Percentiles rank a stretch among this genome's conserved stretches.
Conservation (phyloP, 2,113 vertebrate genomes). For the Nyctereutes procyonoides region DNA sequence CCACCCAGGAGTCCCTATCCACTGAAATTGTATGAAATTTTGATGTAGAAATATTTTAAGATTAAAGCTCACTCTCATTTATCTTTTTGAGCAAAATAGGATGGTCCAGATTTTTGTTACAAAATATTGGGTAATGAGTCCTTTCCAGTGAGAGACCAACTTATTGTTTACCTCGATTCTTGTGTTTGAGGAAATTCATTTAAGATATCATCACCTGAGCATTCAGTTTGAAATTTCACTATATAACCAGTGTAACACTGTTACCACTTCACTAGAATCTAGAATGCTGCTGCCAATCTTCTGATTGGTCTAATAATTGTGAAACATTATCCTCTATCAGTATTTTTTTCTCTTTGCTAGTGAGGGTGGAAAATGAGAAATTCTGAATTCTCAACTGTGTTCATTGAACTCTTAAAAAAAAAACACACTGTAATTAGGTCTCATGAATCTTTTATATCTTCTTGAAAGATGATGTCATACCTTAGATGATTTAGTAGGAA, state of each 20-base stretch:
- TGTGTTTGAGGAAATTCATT: not conserved
- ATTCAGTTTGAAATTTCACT: not conserved
- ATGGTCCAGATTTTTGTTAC: not conserved
- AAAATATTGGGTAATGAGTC: not conserved
- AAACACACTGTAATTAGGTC: not conserved
- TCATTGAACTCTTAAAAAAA: not conserved
- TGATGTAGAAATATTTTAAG: not conserved
- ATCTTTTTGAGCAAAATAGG: not conserved
- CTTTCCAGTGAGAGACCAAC: not conserved
- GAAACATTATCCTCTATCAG: not conserved
- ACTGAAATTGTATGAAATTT: not conserved
- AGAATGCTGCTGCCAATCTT: not conserved
- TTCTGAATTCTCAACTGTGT: not conserved
- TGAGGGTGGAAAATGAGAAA: not conserved
- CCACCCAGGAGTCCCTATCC: not conserved
- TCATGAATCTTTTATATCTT: not conserved
- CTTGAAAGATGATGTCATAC: not conserved
- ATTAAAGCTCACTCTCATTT: not conserved
- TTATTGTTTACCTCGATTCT: not conserved
- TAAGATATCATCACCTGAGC: not conserved
- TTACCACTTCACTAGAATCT: not conserved
- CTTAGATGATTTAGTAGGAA: not conserved
- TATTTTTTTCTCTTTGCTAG: not conserved
- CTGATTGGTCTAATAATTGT: not conserved
- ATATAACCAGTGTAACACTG: not conserved